phyloP scores from a whole-genome alignment of 2,888 invertebrate genomes.

The Oscheius sp. region DNA sequence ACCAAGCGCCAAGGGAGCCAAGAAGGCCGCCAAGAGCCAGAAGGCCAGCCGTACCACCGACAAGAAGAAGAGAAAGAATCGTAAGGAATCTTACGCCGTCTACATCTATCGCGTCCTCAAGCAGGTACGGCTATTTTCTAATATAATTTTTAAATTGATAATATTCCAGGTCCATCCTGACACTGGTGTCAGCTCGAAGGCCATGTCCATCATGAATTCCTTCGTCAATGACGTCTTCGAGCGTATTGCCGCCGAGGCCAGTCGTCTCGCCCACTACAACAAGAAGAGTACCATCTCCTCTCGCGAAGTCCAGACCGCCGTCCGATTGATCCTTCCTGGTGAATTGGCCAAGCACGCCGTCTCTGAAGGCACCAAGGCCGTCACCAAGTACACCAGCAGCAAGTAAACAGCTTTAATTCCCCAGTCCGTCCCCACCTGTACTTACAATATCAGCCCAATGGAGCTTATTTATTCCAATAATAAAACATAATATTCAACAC shows the following conservation, averaged over 20 bases:
- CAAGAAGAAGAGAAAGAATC: slow-evolving; percentile 72
- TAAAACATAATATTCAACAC: too few species aligned
- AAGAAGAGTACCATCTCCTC: slow-evolving; percentile 79
- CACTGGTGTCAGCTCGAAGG: slow-evolving; percentile 80
- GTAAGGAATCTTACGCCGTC: slow-evolving; percentile 73
- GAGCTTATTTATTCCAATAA: background rate
- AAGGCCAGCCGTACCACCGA: slow-evolving; percentile 69
- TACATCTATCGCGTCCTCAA: slow-evolving; percentile 80
- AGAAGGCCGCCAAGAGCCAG: slow-evolving; percentile 69
- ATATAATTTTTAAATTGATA: background rate
- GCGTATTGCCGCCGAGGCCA: slow-evolving; percentile 78
- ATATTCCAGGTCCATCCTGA: slow-evolving; percentile 72
- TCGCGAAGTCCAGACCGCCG: slow-evolving; percentile 76
- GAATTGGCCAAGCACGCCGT: slow-evolving; percentile 58
- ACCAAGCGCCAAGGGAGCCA: slow-evolving; percentile 72
- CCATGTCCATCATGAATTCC: slow-evolving; percentile 83
- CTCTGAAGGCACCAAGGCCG: slow-evolving; percentile 56
- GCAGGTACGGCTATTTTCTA: slow-evolving; percentile 74
- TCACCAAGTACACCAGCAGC: slow-evolving; percentile 56
- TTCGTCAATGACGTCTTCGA: slow-evolving; percentile 84
- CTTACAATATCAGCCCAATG: background rate
- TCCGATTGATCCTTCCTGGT: slow-evolving; percentile 59
- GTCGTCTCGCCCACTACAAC: slow-evolving; percentile 79
- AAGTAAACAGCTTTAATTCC: slow-evolving; percentile 34
- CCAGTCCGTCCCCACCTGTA: background rate